A percentile compares a stretch with the other conserved stretches of the same genome.
These are phyloP conservation scores for Cherax quadricarinatus DNA, from an alignment of 1,140 invertebrate species.

Conservation along the genomic window DNA sequence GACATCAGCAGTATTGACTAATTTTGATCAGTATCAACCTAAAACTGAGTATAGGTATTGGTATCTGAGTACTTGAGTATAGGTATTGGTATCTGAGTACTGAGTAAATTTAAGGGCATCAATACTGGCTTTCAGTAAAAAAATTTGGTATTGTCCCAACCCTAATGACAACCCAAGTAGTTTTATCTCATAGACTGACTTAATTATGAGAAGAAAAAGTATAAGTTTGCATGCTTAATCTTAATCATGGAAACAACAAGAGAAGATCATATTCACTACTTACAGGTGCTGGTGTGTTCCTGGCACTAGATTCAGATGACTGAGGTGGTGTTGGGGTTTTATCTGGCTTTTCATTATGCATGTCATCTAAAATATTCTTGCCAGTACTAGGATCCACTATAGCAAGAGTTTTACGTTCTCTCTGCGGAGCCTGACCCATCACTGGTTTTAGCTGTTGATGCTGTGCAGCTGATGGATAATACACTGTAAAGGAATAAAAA, in stretches of 20 bases:
- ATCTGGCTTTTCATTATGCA: constrained; percentile 59
- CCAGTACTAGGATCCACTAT: constrained; percentile 64
- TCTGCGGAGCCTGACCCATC: constrained; percentile 27
- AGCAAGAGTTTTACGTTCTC: constrained; percentile 47
- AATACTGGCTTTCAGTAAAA: no score
- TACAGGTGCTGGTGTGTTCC: constrained; percentile 63
- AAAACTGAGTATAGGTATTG: no score
- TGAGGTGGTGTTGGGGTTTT: constrained; percentile 53
- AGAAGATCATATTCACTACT: constrained; percentile 14
- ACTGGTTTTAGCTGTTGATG: constrained; percentile 39
- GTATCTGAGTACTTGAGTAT: no score
- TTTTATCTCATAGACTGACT: no score
- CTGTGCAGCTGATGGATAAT: constrained; percentile 33
- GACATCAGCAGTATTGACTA: no score
- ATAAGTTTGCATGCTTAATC: background rate
- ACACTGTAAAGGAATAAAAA: constrained; percentile 41
- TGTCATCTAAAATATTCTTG: constrained; percentile 65
- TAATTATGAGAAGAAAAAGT: background rate
- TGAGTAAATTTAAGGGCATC: no score
- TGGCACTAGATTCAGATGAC: constrained; percentile 64
- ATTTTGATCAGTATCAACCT: no score
- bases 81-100: no score
- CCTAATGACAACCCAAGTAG: no score
- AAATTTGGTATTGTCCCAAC: no score
- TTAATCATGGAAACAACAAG: background rate